Percentiles rank a stretch among this genome's conserved stretches.
These are phyloP conservation scores for Erythrocebus patas DNA, from an alignment of 2,113 vertebrate genomes.

Conservation along the genomic window DNA sequence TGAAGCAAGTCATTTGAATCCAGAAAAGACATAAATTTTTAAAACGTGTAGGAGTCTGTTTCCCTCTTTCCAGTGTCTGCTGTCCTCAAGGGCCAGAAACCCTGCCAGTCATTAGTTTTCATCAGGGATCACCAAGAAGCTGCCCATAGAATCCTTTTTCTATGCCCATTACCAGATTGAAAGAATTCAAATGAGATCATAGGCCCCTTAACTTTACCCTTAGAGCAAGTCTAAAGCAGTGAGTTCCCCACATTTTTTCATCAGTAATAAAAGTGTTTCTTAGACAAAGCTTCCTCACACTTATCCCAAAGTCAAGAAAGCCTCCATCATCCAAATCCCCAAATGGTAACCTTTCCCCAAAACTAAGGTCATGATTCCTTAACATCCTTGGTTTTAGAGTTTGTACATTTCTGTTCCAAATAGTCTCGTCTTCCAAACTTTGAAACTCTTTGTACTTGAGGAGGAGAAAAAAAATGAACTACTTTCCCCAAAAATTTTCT, in stretches of 20 bases:
- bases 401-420: background rate
- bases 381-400: background rate
- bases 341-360: background rate
- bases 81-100: background rate
- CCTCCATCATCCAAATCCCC: background rate
- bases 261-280: background rate
- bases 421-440: background rate
- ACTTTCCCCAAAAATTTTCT: background rate
- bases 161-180: background rate
- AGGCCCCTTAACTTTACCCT: background rate
- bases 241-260: background rate
- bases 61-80: fast-evolving
- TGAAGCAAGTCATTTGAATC: background rate
- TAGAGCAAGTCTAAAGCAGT: background rate
- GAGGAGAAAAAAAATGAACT: background rate
- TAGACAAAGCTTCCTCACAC: background rate
- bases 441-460: background rate
- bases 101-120: background rate
- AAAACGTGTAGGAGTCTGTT: background rate
- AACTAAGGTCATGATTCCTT: background rate
- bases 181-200: background rate
- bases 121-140: background rate
- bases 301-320: background rate
- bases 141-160: background rate
- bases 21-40: background rate